Evolutionary conservation across 2,888 invertebrate genomes (phyloP).

Genomic region (Synanthedon andrenaeformis): DNA sequence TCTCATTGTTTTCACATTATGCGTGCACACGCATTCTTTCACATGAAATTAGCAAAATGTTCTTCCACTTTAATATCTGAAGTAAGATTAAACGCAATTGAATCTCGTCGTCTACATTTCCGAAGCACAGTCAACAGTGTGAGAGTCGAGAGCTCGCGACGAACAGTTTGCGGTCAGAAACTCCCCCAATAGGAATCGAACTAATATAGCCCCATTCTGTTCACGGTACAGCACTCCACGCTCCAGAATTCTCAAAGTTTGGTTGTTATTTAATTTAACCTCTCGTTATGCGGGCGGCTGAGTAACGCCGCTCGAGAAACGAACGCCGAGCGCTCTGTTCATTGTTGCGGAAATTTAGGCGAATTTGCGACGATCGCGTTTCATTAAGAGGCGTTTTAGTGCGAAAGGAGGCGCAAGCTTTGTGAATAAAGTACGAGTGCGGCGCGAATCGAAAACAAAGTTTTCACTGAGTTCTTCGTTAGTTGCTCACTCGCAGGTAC

Average conservation of each 20-base stretch:
- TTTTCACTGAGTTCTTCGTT: constrained; percentile 57
- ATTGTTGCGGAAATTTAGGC: constrained; percentile 62
- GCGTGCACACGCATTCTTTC: no score
- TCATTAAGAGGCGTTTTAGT: constrained; percentile 59
- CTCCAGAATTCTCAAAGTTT: constrained; percentile 41
- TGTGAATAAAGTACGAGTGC: constrained; percentile 41
- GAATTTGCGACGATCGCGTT: constrained; percentile 60
- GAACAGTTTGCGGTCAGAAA: constrained; percentile 45
- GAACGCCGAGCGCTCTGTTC: constrained; percentile 38
- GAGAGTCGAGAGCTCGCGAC: not conserved
- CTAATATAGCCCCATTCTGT: constrained; percentile 31
- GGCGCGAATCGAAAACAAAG: constrained; percentile 48
- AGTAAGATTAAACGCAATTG: no score
- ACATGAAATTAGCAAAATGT: no score
- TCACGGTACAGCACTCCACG: constrained; percentile 21
- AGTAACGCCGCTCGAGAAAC: constrained; percentile 42
- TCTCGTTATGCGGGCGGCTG: constrained; percentile 53
- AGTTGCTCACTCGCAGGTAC: constrained; percentile 51
- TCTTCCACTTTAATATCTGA: no score
- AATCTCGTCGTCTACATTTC: no score
- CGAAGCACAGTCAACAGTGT: constrained; percentile 6
- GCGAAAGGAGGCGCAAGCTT: constrained; percentile 42
- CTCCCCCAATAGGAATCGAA: constrained; percentile 41
- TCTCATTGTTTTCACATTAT: no score
- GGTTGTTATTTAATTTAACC: constrained; percentile 63